These are phyloP conservation scores for Caenorhabditis sinica DNA, from an alignment of 2,888 invertebrate species.

Conservation along the genomic window DNA sequence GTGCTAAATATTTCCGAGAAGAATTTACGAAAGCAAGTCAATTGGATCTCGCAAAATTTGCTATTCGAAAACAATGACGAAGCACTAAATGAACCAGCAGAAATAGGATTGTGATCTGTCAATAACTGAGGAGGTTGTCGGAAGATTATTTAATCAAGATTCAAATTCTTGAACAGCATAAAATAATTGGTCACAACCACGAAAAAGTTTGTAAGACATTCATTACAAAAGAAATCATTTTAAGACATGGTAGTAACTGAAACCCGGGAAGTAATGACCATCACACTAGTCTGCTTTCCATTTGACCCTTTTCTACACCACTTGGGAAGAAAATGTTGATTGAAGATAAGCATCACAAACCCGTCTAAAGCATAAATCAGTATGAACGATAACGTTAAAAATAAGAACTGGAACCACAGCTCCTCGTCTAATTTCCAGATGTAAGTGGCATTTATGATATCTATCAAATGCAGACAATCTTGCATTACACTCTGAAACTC, in stretches of 20 bases:
- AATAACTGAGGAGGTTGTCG: too few species aligned
- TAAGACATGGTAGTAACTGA: neutral
- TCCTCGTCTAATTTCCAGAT: conserved; percentile 34
- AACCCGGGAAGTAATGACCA: conserved; percentile 15
- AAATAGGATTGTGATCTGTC: too few species aligned
- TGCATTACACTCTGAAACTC: neutral
- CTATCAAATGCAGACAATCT: conserved; percentile 52
- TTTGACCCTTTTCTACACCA: conserved; percentile 8
- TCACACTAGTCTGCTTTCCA: neutral
- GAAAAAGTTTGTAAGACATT: too few species aligned
- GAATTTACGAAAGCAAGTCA: too few species aligned
- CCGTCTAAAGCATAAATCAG: conserved; percentile 52
- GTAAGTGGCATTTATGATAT: conserved; percentile 44
- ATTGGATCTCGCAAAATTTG: too few species aligned
- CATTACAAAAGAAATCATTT: too few species aligned
- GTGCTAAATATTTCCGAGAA: too few species aligned
- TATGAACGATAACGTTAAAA: conserved; percentile 42
- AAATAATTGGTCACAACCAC: too few species aligned
- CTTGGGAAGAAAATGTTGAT: conserved; percentile 18
- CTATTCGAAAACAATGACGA: too few species aligned
- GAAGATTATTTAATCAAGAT: too few species aligned
- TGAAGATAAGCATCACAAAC: conserved; percentile 35
- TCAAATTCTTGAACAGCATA: too few species aligned
- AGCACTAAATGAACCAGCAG: too few species aligned
- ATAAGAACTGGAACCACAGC: conserved; percentile 47